phyloP scores from a whole-genome alignment of 2,888 invertebrate species.

The Neocrepidodera transversa region DNA sequence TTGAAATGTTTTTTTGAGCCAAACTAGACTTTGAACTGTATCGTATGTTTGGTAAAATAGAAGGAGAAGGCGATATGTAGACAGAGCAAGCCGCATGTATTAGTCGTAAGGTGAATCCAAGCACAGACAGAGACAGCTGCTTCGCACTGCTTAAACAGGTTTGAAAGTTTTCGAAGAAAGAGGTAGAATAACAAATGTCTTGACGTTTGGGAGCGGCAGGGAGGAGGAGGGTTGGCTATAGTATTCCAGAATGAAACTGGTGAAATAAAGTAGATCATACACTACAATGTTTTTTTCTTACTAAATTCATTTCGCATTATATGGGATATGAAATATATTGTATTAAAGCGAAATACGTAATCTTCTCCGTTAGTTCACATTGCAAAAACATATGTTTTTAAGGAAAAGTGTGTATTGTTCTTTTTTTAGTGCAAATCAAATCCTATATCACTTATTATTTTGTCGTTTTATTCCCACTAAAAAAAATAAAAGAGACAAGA shows the following conservation, averaged over 20 bases:
- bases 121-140: constrained; percentile 56
- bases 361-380: no score
- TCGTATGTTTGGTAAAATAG: constrained; percentile 45
- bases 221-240: constrained; percentile 37
- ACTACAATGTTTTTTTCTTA: no score
- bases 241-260: constrained; percentile 41
- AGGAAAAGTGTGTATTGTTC: no score
- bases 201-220: constrained; percentile 37
- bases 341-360: no score
- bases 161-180: constrained; percentile 59
- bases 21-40: constrained; percentile 47
- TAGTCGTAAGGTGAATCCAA: constrained; percentile 59
- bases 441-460: no score
- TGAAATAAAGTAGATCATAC: constrained; percentile 17
- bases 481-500: no score
- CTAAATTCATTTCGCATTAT: no score
- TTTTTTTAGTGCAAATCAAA: no score
- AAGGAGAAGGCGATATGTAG: constrained; percentile 46
- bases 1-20: constrained; percentile 26
- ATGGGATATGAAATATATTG: no score
- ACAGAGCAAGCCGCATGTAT: constrained; percentile 52
- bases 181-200: constrained; percentile 54
- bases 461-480: no score
- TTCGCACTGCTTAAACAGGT: constrained; percentile 53
- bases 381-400: no score